phyloP scores from a whole-genome alignment of 2,888 invertebrate genomes.

The Nemotelus nigrinus region DNA sequence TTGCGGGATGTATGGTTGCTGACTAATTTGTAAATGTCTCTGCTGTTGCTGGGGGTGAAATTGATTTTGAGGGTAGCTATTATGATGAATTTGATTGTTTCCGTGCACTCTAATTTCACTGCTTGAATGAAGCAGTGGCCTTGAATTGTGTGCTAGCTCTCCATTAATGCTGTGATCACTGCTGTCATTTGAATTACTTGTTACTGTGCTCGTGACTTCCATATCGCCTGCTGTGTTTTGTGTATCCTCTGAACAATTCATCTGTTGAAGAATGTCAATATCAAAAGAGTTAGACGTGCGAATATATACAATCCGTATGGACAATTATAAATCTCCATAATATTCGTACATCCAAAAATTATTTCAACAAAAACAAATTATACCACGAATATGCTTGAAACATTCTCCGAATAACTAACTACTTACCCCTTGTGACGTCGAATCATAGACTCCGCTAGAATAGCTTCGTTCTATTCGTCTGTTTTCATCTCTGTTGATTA shows the following conservation, averaged over 20 bases:
- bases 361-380: slow-evolving; percentile 1
- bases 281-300: background rate
- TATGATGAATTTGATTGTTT: background rate
- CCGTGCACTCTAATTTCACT: background rate
- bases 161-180: slow-evolving; percentile 46
- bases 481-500: background rate
- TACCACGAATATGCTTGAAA: no score
- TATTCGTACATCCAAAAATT: background rate
- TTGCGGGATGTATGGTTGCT: no score
- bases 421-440: slow-evolving; percentile 1
- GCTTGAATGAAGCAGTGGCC: background rate
- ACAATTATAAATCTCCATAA: background rate
- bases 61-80: background rate
- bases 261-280: background rate
- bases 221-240: slow-evolving; percentile 67
- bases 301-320: background rate
- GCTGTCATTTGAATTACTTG: slow-evolving; percentile 49
- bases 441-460: background rate
- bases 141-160: slow-evolving; percentile 5
- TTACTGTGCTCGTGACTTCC: slow-evolving; percentile 69
- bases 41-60: no score
- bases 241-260: slow-evolving; percentile 9
- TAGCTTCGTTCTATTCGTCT: background rate
- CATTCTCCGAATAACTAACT: background rate
- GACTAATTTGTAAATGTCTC: no score